These are phyloP conservation scores for Calyptomena viridis DNA, from an alignment of 2,113 vertebrate species.

Conservation along the genomic window DNA sequence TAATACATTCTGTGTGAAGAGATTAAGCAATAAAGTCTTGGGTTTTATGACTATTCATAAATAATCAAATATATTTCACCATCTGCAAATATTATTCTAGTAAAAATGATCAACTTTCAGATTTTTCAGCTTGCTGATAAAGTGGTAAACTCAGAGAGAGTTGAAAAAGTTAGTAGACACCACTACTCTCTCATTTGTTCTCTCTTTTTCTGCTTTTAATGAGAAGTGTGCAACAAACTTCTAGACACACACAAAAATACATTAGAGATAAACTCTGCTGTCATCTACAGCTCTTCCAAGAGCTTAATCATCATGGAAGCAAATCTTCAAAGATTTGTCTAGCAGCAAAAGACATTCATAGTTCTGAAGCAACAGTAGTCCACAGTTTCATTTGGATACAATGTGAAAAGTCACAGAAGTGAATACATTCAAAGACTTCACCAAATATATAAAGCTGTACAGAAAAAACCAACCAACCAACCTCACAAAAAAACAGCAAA, in stretches of 20 bases:
- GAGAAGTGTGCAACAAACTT: not conserved
- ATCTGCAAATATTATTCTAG: not conserved
- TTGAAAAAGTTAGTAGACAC: not conserved
- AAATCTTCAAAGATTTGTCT: not conserved
- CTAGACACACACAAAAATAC: not conserved
- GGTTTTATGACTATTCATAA: not conserved
- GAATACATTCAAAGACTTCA: not conserved
- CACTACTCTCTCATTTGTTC: not conserved
- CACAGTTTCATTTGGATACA: not conserved
- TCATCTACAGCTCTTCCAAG: not conserved
- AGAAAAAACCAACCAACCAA: not conserved
- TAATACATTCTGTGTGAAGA: not conserved
- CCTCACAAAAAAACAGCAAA: not conserved
- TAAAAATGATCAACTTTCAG: not conserved
- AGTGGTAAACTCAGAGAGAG: not conserved
- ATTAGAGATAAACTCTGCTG: not conserved
- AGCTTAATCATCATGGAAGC: not conserved
- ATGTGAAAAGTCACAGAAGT: not conserved
- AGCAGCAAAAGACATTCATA: not conserved
- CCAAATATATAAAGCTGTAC: not conserved
- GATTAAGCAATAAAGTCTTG: not conserved
- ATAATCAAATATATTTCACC: not conserved
- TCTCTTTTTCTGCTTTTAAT: not conserved
- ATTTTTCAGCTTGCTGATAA: not conserved
- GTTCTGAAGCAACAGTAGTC: not conserved